phyloP scores from a whole-genome alignment of 1,140 invertebrate genomes.

The Tetragonula clypearis region DNA sequence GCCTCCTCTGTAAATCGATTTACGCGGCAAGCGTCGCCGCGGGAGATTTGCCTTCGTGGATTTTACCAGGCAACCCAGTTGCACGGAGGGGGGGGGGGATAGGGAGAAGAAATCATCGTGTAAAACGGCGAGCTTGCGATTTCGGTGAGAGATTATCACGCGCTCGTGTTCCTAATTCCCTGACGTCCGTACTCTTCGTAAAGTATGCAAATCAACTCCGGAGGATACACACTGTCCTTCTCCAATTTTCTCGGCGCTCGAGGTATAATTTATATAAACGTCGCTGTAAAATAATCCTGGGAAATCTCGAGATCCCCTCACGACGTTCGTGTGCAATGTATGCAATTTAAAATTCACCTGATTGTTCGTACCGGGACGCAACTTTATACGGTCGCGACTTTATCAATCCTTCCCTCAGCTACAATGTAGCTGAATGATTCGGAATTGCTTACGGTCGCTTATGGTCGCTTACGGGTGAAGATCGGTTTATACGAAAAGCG shows the following conservation, averaged over 20 bases:
- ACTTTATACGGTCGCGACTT: neutral
- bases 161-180: too few species aligned
- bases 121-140: neutral
- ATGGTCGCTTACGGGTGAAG: neutral
- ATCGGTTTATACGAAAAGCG: neutral
- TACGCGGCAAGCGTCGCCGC: neutral
- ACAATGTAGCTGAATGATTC: neutral
- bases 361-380: neutral
- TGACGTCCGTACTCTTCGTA: too few species aligned
- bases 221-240: neutral
- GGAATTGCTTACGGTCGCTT: neutral
- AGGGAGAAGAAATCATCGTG: neutral
- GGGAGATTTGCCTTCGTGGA: neutral
- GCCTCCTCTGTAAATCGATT: slow-evolving; percentile 13
- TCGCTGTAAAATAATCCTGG: neutral
- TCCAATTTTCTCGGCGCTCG: neutral
- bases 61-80: slow-evolving; percentile 1
- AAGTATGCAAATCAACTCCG: neutral
- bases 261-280: neutral
- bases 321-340: too few species aligned
- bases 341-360: neutral
- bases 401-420: neutral
- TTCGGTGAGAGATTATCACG: too few species aligned
- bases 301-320: neutral
- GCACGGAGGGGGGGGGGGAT: rapidly evolving